Conservation (phyloP, 2,113 vertebrate genomes). For the human (Homo sapiens) region DNA sequence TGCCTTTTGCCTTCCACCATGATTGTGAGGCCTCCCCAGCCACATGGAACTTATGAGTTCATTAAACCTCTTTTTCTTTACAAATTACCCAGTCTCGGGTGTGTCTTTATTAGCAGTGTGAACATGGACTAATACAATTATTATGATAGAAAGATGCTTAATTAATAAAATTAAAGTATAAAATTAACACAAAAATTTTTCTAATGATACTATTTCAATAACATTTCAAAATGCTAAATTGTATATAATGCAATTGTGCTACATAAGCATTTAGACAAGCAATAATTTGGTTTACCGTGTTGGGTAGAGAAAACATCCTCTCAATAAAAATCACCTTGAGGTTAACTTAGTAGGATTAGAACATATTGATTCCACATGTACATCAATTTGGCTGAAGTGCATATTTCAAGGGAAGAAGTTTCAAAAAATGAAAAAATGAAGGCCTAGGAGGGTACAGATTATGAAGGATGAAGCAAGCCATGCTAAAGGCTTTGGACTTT, state of each 20-base stretch:
- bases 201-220: background rate
- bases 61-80: too few relatives aligned
- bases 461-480: background rate
- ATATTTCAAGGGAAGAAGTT: background rate
- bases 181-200: constrained; percentile 12
- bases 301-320: background rate
- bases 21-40: too few relatives aligned
- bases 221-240: background rate
- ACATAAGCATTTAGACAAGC: background rate
- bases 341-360: background rate
- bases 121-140: too few relatives aligned
- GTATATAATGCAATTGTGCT: background rate
- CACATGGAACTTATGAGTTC: too few relatives aligned
- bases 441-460: background rate
- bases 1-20: too few relatives aligned
- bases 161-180: constrained; percentile 45
- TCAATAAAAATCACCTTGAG: background rate
- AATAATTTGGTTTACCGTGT: background rate
- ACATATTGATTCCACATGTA: constrained; percentile 21
- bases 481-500: background rate
- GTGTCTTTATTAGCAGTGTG: too few relatives aligned
- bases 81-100: too few relatives aligned
- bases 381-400: background rate
- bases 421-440: background rate
- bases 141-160: background rate